Base-by-base conservation (phyloP, 2,888 invertebrate genomes). In the Calliphora vomitoria region DNA sequence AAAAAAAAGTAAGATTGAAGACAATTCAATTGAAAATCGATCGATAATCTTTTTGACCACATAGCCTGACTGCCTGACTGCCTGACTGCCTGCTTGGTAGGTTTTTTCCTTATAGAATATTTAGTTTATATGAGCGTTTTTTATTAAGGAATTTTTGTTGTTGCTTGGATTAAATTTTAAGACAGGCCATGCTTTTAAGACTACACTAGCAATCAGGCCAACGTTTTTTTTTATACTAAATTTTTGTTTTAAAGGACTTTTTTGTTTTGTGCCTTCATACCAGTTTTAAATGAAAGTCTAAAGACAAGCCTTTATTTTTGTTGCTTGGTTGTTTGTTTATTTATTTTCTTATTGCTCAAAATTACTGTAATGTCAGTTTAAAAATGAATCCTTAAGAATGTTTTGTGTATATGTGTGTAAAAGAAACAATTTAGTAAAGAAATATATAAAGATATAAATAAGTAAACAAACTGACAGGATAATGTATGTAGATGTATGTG, bases 11-110 rank as follows among this genome's bases (percentile, higher is more conserved):
- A 84, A 89, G 82, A 88, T 88, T 89, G 84, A 89, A 90, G 88
- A 89, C 89, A 90, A 89, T 90, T 89, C 89, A 89, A 90, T 90
- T 90, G 90, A 89, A 90, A 88, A 89, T 86, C 89, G 88, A 90
- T 90, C 90, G 90, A 90, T 90, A 89, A 90, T 89, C 89, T 86
- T 88, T 89, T 89, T 88, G 89, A 89, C 90, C 89, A 86, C 89
- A 89, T 76, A 85, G 38, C 31, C 75, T 25, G 44, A 64, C 41
- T 11, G 20, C 20, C 38, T 53, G 20, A 64, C 5, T 58, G 55
- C 50, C 41, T n/a, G n/a, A n/a, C n/a, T 60, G 2, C 25, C 25
- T 1, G 20, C 50, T 35, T 75, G 20, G 64, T 35, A 64, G 41
- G 58, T 74, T 81, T 41, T 55, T 13, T 35, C 8, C 53, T 6